These are phyloP conservation scores for Oxyura jamaicensis DNA, from an alignment of 2,113 vertebrate species.

Conservation along the genomic window DNA sequence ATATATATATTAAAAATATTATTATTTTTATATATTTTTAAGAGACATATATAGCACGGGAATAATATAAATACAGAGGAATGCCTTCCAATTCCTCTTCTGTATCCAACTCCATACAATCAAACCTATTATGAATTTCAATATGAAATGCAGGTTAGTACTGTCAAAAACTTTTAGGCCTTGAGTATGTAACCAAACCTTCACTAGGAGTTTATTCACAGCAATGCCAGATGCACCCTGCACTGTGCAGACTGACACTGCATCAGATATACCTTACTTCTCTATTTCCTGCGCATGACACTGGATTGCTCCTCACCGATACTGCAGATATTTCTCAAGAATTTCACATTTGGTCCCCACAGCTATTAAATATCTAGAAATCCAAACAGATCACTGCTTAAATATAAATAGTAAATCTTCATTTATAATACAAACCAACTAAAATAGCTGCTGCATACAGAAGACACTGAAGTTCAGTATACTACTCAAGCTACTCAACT, in stretches of 20 bases:
- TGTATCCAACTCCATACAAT: neutral
- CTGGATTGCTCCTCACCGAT: neutral
- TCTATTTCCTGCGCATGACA: neutral
- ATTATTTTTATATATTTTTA: neutral
- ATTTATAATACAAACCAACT: neutral
- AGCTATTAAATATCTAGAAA: neutral
- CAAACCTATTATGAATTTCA: neutral
- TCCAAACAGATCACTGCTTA: neutral
- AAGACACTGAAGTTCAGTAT: neutral
- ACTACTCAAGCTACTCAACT: neutral
- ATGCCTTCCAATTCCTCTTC: neutral
- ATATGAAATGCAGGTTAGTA: neutral
- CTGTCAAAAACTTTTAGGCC: neutral
- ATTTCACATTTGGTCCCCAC: neutral
- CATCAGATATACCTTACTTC: neutral
- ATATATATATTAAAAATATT: neutral
- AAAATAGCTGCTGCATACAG: neutral
- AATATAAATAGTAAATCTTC: neutral
- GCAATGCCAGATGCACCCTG: neutral
- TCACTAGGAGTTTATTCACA: neutral
- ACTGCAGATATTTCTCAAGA: neutral
- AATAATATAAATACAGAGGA: neutral
- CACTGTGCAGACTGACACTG: neutral
- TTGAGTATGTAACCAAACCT: neutral
- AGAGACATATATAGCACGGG: neutral